Conservation (phyloP, 2,113 vertebrate genomes). For the Noctilio leporinus region DNA sequence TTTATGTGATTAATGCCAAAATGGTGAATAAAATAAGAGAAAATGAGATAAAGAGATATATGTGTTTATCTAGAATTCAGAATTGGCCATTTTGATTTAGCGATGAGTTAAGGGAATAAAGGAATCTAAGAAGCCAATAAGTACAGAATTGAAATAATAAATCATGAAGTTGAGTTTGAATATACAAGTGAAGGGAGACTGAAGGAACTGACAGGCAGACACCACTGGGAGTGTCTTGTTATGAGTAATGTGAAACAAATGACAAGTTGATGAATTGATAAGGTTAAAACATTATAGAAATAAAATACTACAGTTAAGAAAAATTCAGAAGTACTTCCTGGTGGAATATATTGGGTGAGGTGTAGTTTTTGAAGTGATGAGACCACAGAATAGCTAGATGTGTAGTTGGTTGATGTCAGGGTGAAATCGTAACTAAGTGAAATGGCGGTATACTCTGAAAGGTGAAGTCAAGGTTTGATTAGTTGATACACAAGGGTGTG, state of each 20-base stretch:
- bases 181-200: neutral
- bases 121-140: neutral
- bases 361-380: neutral
- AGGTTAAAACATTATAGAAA: neutral
- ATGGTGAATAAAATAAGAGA: neutral
- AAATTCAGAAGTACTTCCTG: neutral
- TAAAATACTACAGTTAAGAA: neutral
- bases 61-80: neutral
- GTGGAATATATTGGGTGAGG: neutral
- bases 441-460: neutral
- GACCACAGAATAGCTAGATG: neutral
- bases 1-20: neutral
- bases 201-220: neutral
- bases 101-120: neutral
- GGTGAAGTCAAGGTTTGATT: neutral
- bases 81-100: neutral
- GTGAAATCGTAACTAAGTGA: neutral
- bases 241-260: neutral
- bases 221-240: neutral
- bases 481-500: neutral
- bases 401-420: neutral
- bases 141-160: neutral
- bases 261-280: neutral
- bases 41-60: neutral
- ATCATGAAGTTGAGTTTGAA: neutral